phyloP scores from a whole-genome alignment of 2,797 vertebrate species.

The Fringilla coelebs region DNA sequence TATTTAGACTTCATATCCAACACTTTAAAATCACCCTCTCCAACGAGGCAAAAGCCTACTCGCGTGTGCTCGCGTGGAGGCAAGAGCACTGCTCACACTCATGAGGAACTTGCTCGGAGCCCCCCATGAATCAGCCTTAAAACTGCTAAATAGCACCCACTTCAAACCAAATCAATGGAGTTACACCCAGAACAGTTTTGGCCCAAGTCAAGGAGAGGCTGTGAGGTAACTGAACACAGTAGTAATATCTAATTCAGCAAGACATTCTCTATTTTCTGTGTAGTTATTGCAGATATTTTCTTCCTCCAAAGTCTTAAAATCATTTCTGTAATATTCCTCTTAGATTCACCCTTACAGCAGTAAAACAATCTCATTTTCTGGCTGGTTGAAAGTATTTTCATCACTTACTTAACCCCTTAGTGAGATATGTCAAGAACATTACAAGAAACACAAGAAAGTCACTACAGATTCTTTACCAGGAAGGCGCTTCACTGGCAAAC shows the following conservation, averaged over 20 bases:
- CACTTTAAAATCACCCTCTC: conserved; percentile 41
- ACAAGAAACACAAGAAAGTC: neutral
- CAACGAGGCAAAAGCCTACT: neutral
- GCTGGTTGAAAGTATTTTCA: neutral
- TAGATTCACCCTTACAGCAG: neutral
- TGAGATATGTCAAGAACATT: neutral
- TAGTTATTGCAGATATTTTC: neutral
- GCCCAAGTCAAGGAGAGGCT: neutral
- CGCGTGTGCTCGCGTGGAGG: neutral
- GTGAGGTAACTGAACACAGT: neutral
- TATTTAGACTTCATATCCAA: conserved; percentile 62
- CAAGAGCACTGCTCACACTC: neutral
- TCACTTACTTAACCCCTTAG: neutral
- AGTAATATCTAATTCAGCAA: neutral
- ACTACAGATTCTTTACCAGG: neutral
- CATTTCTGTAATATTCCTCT: neutral
- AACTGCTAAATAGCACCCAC: neutral
- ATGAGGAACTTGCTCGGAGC: neutral
- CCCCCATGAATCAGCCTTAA: neutral
- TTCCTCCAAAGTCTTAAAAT: neutral
- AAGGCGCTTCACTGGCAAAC: neutral
- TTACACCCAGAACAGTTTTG: neutral
- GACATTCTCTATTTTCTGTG: neutral
- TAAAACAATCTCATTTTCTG: neutral
- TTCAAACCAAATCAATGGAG: neutral